A percentile compares a stretch with the other conserved stretches of the same genome.
Evolutionary conservation across 35 echinoderm and acorn worm genomes (phyloP).

Genomic region (Ptychodera flava): DNA sequence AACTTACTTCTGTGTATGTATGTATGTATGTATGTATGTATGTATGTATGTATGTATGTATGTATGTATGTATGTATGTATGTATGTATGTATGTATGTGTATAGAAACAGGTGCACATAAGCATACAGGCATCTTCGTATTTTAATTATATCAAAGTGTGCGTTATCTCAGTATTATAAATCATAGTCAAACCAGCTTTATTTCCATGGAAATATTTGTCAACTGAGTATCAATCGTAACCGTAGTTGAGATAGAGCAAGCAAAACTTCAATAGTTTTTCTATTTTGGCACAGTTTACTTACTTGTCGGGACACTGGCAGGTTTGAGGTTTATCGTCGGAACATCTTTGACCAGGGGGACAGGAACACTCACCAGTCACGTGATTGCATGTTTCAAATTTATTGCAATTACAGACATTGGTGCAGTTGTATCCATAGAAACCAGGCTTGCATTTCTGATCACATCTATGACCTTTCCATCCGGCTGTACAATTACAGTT

Average conservation of each 20-base stretch:
- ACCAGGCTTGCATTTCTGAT: background rate
- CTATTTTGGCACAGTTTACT: too few species aligned
- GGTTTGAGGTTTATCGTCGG: too few species aligned
- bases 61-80: background rate
- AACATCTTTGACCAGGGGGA: too few species aligned
- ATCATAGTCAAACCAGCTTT: too few species aligned
- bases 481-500: background rate
- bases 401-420: constrained; percentile 35
- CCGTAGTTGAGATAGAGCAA: too few species aligned
- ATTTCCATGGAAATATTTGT: too few species aligned
- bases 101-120: background rate
- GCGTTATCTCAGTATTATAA: too few species aligned
- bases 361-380: constrained; percentile 53
- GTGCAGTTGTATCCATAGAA: constrained; percentile 27
- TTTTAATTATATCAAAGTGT: too few species aligned
- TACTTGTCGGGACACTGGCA: too few species aligned
- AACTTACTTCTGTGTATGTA: background rate
- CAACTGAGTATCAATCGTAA: too few species aligned
- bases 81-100: background rate
- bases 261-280: too few species aligned
- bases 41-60: background rate
- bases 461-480: background rate
- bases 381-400: constrained; percentile 51
- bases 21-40: background rate
- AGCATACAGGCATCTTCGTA: background rate